Evolutionary conservation across 2,797 vertebrate genomes (phyloP).

Genomic region (Diglossa cyanea): DNA sequence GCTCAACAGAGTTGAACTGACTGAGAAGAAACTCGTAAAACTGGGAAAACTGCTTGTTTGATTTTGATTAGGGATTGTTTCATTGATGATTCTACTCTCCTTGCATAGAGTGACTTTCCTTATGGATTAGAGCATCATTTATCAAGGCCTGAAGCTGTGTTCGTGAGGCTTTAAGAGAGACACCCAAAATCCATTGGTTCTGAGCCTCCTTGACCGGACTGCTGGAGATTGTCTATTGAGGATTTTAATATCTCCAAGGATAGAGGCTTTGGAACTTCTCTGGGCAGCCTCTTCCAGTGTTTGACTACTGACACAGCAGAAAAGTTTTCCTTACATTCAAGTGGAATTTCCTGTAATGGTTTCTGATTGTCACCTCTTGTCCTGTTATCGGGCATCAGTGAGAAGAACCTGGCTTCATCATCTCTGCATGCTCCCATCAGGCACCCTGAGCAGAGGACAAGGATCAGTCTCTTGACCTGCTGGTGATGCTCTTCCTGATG

Average conservation of each 20-base stretch:
- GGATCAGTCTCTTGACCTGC: neutral
- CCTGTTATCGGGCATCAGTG: neutral
- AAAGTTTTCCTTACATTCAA: neutral
- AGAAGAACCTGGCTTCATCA: neutral
- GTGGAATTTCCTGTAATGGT: neutral
- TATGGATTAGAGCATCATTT: neutral
- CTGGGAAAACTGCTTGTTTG: neutral
- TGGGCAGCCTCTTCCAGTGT: neutral
- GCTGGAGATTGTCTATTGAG: neutral
- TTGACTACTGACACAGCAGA: neutral
- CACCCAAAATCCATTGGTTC: neutral
- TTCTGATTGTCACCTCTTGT: neutral
- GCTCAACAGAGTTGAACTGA: neutral
- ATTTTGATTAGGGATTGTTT: neutral
- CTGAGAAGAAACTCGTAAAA: neutral
- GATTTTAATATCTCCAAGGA: neutral
- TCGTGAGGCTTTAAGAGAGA: neutral
- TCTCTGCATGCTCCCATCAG: neutral
- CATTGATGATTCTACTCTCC: neutral
- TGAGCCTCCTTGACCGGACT: neutral
- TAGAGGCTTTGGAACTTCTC: neutral
- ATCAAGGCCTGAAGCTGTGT: neutral
- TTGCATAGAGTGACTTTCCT: neutral
- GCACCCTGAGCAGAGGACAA: neutral
- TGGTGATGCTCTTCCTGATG: neutral